These are phyloP conservation scores for Macrostomum cliftonense DNA, from an alignment of 2,888 invertebrate genomes.

Conservation along the genomic window DNA sequence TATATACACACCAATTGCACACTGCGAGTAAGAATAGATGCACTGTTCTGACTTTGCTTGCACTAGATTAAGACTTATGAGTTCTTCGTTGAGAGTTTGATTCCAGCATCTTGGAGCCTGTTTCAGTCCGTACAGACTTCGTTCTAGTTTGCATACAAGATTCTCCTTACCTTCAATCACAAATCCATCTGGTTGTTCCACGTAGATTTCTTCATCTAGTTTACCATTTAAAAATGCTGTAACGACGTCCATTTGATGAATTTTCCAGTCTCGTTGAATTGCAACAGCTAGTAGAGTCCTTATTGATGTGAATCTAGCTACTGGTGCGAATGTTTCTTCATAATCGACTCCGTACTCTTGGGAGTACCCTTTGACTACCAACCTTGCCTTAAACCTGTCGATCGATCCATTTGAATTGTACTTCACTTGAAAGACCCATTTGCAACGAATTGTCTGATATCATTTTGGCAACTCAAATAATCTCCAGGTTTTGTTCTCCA, in stretches of 20 bases:
- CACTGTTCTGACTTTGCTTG: no score
- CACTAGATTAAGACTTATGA: no score
- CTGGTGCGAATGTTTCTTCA: conserved; percentile 16
- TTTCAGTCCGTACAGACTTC: conserved; percentile 15
- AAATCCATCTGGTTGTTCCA: conserved; percentile 16
- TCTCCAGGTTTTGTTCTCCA: conserved; percentile 14
- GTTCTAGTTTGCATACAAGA: conserved; percentile 15
- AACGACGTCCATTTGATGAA: conserved; percentile 15
- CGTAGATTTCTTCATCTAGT: conserved; percentile 15
- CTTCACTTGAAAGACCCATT: conserved; percentile 18
- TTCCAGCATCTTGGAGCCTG: conserved; percentile 16
- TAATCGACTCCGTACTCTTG: conserved; percentile 16
- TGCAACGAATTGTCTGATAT: conserved; percentile 13
- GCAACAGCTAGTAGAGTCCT: conserved; percentile 14
- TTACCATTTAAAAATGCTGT: conserved; percentile 16
- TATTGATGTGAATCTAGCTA: conserved; percentile 13
- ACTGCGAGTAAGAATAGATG: no score
- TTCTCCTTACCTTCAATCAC: conserved; percentile 8
- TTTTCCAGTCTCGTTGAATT: conserved; percentile 6
- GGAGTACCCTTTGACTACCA: conserved; percentile 16
- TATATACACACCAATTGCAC: no score
- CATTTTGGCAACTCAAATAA: conserved; percentile 12
- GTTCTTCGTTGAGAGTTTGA: conserved; percentile 4
- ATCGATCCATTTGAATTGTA: conserved; percentile 11
- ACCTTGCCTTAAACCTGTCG: conserved; percentile 15